Percentiles rank a stretch among this genome's conserved stretches.
These are phyloP conservation scores for Smutsia temminckii DNA, from an alignment of 2,797 vertebrate genomes.

Conservation along the genomic window DNA sequence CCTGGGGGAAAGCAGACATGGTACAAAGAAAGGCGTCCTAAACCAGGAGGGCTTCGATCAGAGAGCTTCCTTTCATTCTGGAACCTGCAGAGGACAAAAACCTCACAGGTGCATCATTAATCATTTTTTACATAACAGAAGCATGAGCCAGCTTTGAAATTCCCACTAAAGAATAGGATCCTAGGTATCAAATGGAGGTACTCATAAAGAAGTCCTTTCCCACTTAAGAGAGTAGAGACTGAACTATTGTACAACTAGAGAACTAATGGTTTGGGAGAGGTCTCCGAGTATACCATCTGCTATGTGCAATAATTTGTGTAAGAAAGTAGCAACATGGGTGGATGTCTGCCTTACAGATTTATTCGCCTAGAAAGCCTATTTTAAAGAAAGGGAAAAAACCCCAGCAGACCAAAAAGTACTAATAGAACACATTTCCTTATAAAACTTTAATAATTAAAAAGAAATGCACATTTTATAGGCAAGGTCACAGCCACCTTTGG, in stretches of 20 bases:
- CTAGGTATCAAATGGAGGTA: background rate
- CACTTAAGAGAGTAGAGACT: background rate
- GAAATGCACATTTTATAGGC: background rate
- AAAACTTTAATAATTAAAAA: conserved; percentile 19
- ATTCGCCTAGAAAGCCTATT: background rate
- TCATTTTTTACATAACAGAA: background rate
- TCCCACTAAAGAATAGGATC: background rate
- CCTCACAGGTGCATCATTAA: background rate
- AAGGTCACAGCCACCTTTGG: background rate
- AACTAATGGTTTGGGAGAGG: background rate
- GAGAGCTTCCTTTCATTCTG: background rate
- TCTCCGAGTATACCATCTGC: background rate
- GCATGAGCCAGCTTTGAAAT: conserved; percentile 8
- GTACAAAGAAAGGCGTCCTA: background rate
- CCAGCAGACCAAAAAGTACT: background rate
- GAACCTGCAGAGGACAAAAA: background rate
- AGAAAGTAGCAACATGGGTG: background rate
- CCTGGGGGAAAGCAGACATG: background rate
- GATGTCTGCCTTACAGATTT: background rate
- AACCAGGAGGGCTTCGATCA: background rate
- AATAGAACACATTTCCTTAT: background rate
- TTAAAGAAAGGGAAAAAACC: background rate
- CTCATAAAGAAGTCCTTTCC: background rate
- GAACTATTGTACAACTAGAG: background rate
- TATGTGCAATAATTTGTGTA: background rate